Conservation (phyloP, 2,113 vertebrate genomes). For the Gadus macrocephalus region DNA sequence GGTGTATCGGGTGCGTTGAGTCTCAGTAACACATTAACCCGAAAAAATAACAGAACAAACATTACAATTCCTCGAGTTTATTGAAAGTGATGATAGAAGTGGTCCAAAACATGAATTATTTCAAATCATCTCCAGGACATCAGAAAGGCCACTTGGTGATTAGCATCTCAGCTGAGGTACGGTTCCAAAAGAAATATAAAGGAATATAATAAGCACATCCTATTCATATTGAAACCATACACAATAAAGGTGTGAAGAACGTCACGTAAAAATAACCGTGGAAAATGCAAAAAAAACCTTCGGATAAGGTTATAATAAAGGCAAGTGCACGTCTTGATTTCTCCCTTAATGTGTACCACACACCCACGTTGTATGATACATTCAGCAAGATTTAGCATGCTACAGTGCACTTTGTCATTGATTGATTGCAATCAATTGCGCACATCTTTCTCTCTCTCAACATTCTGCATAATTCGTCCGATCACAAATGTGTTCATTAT, state of each 20-base stretch:
- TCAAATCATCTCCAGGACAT: constrained; percentile 24
- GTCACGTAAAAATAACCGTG: not conserved
- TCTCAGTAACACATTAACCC: not conserved
- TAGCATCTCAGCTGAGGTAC: constrained; percentile 8
- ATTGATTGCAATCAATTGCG: no score
- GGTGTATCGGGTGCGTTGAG: no score
- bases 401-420: not conserved
- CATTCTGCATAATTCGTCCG: no score
- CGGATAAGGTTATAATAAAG: constrained; percentile 55
- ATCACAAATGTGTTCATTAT: no score
- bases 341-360: constrained; percentile 52
- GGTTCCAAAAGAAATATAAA: not conserved
- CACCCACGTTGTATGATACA: constrained; percentile 39
- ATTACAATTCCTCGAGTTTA: constrained; percentile 45
- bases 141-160: constrained; percentile 50
- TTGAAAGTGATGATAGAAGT: constrained; percentile 47
- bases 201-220: not conserved
- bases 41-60: not conserved
- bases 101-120: constrained; percentile 7
- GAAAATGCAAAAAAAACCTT: constrained; percentile 2
- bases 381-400: constrained; percentile 33
- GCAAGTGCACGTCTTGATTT: constrained; percentile 53
- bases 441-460: no score
- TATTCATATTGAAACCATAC: constrained; percentile 5
- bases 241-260: not conserved